phyloP scores from a whole-genome alignment of 2,888 invertebrate species.

The Parnassius orleans region DNA sequence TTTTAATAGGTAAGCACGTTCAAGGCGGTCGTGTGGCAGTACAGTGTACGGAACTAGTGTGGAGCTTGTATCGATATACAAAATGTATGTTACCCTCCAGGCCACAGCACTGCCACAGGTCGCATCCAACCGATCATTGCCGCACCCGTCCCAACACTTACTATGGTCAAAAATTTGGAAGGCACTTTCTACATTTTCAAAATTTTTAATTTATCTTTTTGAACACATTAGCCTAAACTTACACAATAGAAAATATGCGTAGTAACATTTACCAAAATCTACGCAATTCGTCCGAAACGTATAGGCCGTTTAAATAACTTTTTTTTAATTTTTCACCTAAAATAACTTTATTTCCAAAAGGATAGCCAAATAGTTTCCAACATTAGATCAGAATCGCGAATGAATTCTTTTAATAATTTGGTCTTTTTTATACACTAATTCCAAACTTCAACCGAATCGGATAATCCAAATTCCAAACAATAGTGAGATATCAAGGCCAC shows the following conservation, averaged over 20 bases:
- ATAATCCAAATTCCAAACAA: slow-evolving; percentile 74
- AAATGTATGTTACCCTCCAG: slow-evolving; percentile 9
- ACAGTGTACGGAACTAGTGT: slow-evolving; percentile 7
- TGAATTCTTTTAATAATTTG: slow-evolving; percentile 70
- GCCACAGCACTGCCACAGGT: slow-evolving; percentile 43
- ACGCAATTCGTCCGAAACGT: slow-evolving; percentile 78
- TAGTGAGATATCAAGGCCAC: slow-evolving; percentile 80
- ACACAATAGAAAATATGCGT: slow-evolving; percentile 81
- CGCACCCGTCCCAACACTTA: slow-evolving; percentile 81
- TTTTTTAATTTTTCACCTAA: slow-evolving; percentile 56
- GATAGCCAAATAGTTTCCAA: slow-evolving; percentile 79
- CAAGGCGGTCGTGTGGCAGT: slow-evolving; percentile 46
- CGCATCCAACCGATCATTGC: slow-evolving; percentile 62
- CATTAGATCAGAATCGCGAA: slow-evolving; percentile 72
- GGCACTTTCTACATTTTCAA: slow-evolving; percentile 89
- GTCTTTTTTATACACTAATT: slow-evolving; percentile 77
- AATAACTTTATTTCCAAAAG: slow-evolving; percentile 76
- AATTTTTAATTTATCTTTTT: slow-evolving; percentile 81
- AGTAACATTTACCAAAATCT: slow-evolving; percentile 80
- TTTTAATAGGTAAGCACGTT: slow-evolving; percentile 74
- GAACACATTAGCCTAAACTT: slow-evolving; percentile 88
- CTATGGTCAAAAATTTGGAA: slow-evolving; percentile 85
- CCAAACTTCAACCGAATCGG: slow-evolving; percentile 76
- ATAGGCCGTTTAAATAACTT: slow-evolving; percentile 74
- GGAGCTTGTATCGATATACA: not conserved